phyloP scores from a whole-genome alignment of 2,113 vertebrate species.

The Girardinichthys multiradiatus region DNA sequence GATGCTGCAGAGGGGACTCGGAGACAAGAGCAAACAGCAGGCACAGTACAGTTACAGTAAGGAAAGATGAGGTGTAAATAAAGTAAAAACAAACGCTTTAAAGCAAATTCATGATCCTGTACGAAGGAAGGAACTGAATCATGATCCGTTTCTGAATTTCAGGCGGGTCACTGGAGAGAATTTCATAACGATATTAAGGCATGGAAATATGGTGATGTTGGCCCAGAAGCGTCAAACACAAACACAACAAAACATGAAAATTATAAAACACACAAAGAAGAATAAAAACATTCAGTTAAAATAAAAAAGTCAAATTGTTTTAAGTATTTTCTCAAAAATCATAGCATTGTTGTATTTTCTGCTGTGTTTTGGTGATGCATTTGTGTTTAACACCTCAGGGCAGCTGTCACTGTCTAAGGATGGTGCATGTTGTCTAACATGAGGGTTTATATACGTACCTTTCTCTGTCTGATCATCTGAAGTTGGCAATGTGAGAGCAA shows the following conservation, averaged over 20 bases:
- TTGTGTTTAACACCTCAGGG: neutral
- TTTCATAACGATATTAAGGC: slow-evolving; percentile 14
- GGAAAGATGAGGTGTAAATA: slow-evolving; percentile 1
- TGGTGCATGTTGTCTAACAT: slow-evolving; percentile 3
- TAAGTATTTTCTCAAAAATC: too few relatives aligned
- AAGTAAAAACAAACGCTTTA: neutral
- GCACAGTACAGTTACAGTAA: slow-evolving; percentile 3
- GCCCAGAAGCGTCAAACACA: neutral
- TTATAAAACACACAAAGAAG: neutral
- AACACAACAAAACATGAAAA: neutral
- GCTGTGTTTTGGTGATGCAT: neutral
- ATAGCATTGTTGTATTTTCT: neutral
- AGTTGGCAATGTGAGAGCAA: slow-evolving; percentile 85
- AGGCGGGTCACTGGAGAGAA: neutral
- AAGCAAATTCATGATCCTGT: neutral
- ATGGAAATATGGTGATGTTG: neutral
- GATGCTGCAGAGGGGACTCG: slow-evolving; percentile 3
- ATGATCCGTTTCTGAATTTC: neutral
- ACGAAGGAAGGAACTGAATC: neutral
- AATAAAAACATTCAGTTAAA: neutral
- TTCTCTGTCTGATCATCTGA: slow-evolving; percentile 89
- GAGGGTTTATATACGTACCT: slow-evolving; percentile 82
- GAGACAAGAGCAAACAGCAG: slow-evolving; percentile 25
- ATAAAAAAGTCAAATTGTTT: too few relatives aligned
- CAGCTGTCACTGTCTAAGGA: neutral